Base-by-base conservation (phyloP, 2,797 vertebrate genomes). In the Typhlichthys eigenmanni region DNA sequence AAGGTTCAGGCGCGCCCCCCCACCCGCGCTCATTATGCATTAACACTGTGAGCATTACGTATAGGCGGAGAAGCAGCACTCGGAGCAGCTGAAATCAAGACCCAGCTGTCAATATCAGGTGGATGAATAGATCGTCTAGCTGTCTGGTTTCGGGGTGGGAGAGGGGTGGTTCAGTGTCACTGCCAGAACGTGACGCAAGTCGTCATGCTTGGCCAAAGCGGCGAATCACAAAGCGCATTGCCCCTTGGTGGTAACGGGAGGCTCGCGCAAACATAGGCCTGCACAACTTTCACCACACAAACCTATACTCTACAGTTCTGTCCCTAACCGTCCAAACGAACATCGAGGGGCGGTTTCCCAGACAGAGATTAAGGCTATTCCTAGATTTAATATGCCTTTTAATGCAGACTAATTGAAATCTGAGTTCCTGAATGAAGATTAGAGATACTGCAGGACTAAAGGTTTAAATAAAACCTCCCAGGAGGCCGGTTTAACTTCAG, bases 71-170 rank as follows among this genome's bases (percentile, higher is more conserved):
- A 64, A 47, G 1, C 63, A 64, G 76, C 71, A 58, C 11, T 77
- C 67, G 29, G 65, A 62, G 24, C 55, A 60, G 51, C 53, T 83
- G 85, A 85, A 83, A 87, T 69, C 68, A 60, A 88, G 75, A 78
- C 69, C 69, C 32, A 67, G 62, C 74, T 63, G 71, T 81, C 82
- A 85, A 84, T 85, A 88, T 89, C 87, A 81, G 78, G 83, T 87
- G 79, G 67, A 74, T 71, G 59, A 74, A 48, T 55, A 51, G 64
- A 54, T 58, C 17, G 9, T 5, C 7, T 1, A 12, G 43, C 17
- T 58, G 68, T 51, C 6, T 11, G 58, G 43, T 63, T 55, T 10
- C 52, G 9, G 48, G 51, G 64, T 9, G 43, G 32, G 17, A 13
- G 47, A 12, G 58, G 46, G 66, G 17, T 10, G 53, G 62, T 52